Conservation (phyloP, 2,888 invertebrate genomes). For the Rhamnusium bicolor region DNA sequence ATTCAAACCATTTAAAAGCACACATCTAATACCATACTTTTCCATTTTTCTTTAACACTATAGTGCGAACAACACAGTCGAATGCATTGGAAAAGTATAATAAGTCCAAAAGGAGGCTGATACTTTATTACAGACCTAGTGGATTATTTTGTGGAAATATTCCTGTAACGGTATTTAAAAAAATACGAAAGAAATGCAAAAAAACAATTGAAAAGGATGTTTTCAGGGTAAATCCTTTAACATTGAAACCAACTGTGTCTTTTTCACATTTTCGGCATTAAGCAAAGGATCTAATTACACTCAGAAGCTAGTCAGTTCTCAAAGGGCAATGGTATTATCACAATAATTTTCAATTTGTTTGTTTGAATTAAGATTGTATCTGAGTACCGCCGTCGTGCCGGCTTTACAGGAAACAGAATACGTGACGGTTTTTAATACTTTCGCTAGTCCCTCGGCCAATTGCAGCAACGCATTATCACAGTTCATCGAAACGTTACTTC, state of each 20-base stretch:
- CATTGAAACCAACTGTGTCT: background rate
- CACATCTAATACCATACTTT: too few relatives aligned
- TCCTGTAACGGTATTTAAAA: too few relatives aligned
- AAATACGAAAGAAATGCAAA: too few relatives aligned
- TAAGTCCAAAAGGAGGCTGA: too few relatives aligned
- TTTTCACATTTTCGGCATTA: background rate
- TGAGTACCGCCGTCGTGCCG: constrained; percentile 40
- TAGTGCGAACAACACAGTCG: too few relatives aligned
- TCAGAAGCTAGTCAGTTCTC: background rate
- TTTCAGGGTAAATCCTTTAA: too few relatives aligned
- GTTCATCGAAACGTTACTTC: constrained; percentile 7
- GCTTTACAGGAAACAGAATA: constrained; percentile 55
- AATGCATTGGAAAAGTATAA: too few relatives aligned
- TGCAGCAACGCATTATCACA: background rate
- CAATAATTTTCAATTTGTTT: constrained; percentile 50
- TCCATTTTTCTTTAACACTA: too few relatives aligned
- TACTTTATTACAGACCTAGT: too few relatives aligned
- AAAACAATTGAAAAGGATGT: too few relatives aligned
- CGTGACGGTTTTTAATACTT: constrained; percentile 54
- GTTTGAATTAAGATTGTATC: constrained; percentile 51
- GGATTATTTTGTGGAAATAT: too few relatives aligned
- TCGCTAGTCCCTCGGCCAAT: constrained; percentile 27
- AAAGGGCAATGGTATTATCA: constrained; percentile 42
- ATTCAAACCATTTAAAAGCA: too few relatives aligned
- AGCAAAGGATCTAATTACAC: background rate